Evolutionary conservation across 2,113 vertebrate species (phyloP), one percentile per base, ranked within the genome.

Genomic region (Hemicordylus capensis): DNA sequence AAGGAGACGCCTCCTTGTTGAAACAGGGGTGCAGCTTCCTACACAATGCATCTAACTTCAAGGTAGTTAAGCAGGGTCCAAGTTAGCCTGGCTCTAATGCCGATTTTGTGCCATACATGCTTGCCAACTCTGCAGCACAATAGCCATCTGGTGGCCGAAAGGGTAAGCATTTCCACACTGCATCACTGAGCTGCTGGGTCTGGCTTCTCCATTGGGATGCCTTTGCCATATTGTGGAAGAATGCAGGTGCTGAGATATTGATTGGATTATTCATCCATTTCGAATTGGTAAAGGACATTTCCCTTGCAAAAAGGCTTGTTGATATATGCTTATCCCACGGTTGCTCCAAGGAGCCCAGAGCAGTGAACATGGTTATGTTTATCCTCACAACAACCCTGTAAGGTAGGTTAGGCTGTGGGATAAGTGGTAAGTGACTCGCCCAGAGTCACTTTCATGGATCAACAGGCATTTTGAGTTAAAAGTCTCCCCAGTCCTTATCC

Each of bases 121-220:
- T 14, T 79, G 85, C 64, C 85, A 85, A 75, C 64, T 86, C 78
- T 81, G 81, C 44, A 85, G 91, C 20, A 85, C 90, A 80, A 44
- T n/a, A 85, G 80, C 80, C 75, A 51, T 79, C n/a, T 11, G 4
- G 63, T 26, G 66, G 64, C 31, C 44, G 76, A 63, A 28, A 84
- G 15, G 73, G n/a, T 8, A 59, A 66, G 46, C 51, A 22, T 79
- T 39, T 72, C 76, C 34, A 37, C 11, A 10, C 8, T 3, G 28
- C 15, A 79, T 34, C 56, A 14, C 34, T 42, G 37, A 72, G 67
- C 51, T 46, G 9, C 46, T 26, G 74, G 34, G 34, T 3, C 44
- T 67, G 73, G 59, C 44, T 54, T 31, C 17, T 6, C 44, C 31
- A 12, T 20, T 76, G 75, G 75, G 73, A 22, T 15, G 48, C 28